Evolutionary conservation across 2,797 vertebrate genomes (phyloP).

Genomic region (Avahi laniger): DNA sequence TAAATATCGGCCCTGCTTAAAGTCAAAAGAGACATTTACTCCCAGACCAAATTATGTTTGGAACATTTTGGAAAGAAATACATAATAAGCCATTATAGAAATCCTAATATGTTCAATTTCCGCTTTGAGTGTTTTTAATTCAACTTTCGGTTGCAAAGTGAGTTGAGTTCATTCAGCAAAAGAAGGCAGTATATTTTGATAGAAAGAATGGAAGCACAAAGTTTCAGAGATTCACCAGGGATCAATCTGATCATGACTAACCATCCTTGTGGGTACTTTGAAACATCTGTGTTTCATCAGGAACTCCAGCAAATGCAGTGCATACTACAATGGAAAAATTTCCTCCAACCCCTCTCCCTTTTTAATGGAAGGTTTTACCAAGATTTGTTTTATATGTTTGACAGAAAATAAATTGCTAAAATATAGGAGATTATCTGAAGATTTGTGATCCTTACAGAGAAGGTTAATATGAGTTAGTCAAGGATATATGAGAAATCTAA

Average conservation of each 20-base stretch:
- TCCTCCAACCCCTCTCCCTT: constrained; percentile 48
- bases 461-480: constrained; percentile 81
- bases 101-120: constrained; percentile 18
- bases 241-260: constrained; percentile 88
- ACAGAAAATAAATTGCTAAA: constrained; percentile 84
- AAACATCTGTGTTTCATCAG: constrained; percentile 86
- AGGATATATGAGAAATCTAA: constrained; percentile 79
- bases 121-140: constrained; percentile 33
- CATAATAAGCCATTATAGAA: constrained; percentile 25
- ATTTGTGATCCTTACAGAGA: constrained; percentile 77
- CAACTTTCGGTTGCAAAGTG: constrained; percentile 80
- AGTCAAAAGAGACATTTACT: constrained; percentile 35
- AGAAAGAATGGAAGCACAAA: constrained; percentile 81
- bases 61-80: constrained; percentile 45
- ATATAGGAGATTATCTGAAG: constrained; percentile 80
- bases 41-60: constrained; percentile 16
- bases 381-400: constrained; percentile 82
- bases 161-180: constrained; percentile 83
- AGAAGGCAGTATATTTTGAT: constrained; percentile 84
- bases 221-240: constrained; percentile 88
- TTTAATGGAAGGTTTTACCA: constrained; percentile 77
- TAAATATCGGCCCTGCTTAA: neutral
- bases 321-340: constrained; percentile 64
- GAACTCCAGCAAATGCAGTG: constrained; percentile 81
- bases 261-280: constrained; percentile 87